Evolutionary conservation across 2,113 vertebrate genomes (phyloP), one percentile per base, ranked within the genome.

Genomic region (Grantiella picta): DNA sequence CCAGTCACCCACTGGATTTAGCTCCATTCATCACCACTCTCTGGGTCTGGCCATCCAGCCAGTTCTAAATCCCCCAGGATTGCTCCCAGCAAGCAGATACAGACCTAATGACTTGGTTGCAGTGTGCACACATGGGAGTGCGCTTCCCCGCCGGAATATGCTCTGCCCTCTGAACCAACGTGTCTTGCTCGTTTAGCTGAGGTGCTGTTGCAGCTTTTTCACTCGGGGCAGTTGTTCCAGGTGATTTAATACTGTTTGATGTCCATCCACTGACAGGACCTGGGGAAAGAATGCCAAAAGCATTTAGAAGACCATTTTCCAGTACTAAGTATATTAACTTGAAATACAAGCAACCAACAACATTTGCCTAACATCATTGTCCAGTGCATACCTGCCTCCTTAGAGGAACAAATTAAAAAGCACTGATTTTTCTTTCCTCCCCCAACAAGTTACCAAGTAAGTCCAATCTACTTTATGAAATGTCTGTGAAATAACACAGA

Each of bases 81-180:
- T 10, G 45, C 2, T 23, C 9, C 38, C 68, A 81, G 49, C 4
- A 40, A 22, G 42, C 3, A 76, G 89, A 47, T 24, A 88, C 97
- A 17, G 54, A 99, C 99, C 99, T 99, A 86, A 99, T 99, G 66
- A 99, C 98, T 95, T 98, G 98, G 93, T 98, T 98, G 81, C 99
- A 99, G 92, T 99, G 98, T 2, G 97, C 99, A 61, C 99, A 99
- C 99, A 99, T 99, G 2, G 99, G 99, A 2, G 99, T 99, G 38
- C 99, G 98, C 53, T 98, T 99, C 49, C 99, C 99, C 0, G 99
- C 99, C 3, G 99, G 99, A 80, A 99, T 98, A 89, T 99, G 99
- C 93, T 99, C 99, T 9, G 99, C 99, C 96, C 98, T 98, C 92
- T 99, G 99, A 75, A 99, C 98, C 86, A 99, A 75, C 0, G 98